Evolutionary conservation across 2,113 vertebrate species (phyloP), one percentile per base, ranked within the genome.

Genomic region (Apaloderma vittatum): DNA sequence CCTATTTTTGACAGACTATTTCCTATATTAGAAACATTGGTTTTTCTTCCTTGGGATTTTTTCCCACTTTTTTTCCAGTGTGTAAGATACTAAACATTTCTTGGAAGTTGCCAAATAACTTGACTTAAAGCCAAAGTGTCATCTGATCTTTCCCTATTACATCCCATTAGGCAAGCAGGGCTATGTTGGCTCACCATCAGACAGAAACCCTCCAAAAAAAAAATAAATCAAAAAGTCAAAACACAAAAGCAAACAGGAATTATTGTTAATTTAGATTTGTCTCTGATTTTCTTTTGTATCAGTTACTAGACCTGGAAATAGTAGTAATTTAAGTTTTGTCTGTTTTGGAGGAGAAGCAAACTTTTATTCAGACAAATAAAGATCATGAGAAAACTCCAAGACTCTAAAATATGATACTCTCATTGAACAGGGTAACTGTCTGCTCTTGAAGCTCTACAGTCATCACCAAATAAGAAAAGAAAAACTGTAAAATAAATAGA

Each of bases 1-100:
- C 66, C 88, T 82, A 76, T 67, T 94, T 95, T 78, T 87, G 89
- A 91, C 83, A 62, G 49, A 93, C 40, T 86, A 87, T 79, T 95
- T 82, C 70, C 78, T 85, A 46, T 20, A 78, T 34, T 80, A 92
- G 57, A 90, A 88, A 70, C 23, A 68, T 0, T 49, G n/a, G 18
- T 51, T 94, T 92, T 92, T 43, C 19, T 58, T 83, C 19, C 84
- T 84, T 61, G 57, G 36, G 24, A 27, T 36, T 48, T 92, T 81
- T 73, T 62, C 15, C 46, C 24, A 19, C 43, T 90, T 45, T 10
- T 85, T 62, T 79, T 18, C 37, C 65, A 72, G 45, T 78, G 59
- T 43, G 74, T 5, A 11, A 92, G 19, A n/a, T 14, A 86, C 30
- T 70, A 78, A 86, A 90, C 14, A 45, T 75, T 96, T 85, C 48